Evolutionary conservation across 1,140 invertebrate species (phyloP).

Genomic region (Homalodisca vitripennis): DNA sequence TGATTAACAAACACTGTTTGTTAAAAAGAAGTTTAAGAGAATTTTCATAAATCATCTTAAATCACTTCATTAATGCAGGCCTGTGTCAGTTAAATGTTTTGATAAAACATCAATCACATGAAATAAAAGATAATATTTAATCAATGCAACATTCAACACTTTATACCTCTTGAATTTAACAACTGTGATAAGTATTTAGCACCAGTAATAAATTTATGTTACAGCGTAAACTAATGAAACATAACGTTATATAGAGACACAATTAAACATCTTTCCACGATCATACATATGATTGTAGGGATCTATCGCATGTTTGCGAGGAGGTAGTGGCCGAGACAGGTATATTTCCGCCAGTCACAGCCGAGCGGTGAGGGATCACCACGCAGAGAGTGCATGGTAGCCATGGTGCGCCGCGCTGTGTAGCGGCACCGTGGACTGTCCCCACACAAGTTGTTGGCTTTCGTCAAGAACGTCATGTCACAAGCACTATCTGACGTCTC

Average conservation of each 20-base stretch:
- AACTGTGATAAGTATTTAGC: not conserved
- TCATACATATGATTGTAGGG: not conserved
- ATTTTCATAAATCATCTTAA: too few species aligned
- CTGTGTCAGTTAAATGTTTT: too few species aligned
- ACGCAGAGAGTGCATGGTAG: constrained; percentile 2
- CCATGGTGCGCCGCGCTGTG: constrained; percentile 24
- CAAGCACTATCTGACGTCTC: constrained; percentile 9
- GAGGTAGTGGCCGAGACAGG: constrained; percentile 34
- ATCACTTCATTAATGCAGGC: too few species aligned
- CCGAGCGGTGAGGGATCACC: constrained; percentile 16
- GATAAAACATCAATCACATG: too few species aligned
- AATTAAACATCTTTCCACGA: not conserved
- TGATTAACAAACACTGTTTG: too few species aligned
- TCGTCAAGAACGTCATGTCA: constrained; percentile 31
- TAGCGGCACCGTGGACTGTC: constrained; percentile 30
- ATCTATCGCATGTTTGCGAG: constrained; percentile 48
- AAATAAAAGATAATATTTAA: too few species aligned
- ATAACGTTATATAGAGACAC: not conserved
- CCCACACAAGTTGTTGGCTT: constrained; percentile 26
- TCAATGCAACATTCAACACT: too few species aligned
- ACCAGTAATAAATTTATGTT: not conserved
- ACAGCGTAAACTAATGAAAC: not conserved
- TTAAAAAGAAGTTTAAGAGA: too few species aligned
- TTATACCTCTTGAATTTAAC: too few species aligned
- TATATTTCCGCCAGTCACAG: constrained; percentile 31